Conservation (phyloP, 2,113 vertebrate genomes). For the Trachemys scripta region DNA sequence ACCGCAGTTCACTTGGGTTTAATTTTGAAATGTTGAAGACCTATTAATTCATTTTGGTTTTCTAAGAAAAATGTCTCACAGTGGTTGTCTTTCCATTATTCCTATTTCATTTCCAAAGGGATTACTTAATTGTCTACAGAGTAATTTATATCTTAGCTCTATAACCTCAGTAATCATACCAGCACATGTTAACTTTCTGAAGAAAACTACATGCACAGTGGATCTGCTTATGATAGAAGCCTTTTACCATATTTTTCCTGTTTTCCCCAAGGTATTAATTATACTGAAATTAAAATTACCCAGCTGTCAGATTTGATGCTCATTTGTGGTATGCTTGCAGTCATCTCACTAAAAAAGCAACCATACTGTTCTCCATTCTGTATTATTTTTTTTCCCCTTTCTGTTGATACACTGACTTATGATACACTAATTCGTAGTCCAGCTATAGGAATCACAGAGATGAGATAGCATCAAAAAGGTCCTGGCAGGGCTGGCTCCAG, state of each 20-base stretch:
- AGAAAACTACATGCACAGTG: neutral
- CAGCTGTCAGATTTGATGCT: neutral
- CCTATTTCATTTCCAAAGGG: slow-evolving; percentile 17
- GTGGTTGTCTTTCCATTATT: slow-evolving; percentile 20
- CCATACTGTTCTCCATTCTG: neutral
- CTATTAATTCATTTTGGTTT: slow-evolving; percentile 39
- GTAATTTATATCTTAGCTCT: slow-evolving; percentile 34
- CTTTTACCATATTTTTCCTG: neutral
- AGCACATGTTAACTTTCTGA: slow-evolving; percentile 21
- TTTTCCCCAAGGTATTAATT: slow-evolving; percentile 28
- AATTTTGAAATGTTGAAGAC: slow-evolving; percentile 40
- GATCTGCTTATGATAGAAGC: neutral
- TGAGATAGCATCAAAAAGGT: neutral
- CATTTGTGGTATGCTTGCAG: neutral
- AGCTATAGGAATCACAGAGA: neutral
- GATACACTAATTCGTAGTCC: fast-evolving
- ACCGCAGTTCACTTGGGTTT: slow-evolving; percentile 27
- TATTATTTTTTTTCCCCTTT: neutral
- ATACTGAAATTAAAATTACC: slow-evolving; percentile 23
- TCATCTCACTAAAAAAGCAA: neutral
- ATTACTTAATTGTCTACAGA: slow-evolving; percentile 45
- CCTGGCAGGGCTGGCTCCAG: neutral
- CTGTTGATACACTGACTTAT: neutral
- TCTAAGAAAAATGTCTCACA: slow-evolving; percentile 28
- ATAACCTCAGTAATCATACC: slow-evolving; percentile 13